A percentile compares a stretch with the other conserved stretches of the same genome.
phyloP scores from a whole-genome alignment of 2,888 invertebrate genomes.

The Nemapogon koenigi region DNA sequence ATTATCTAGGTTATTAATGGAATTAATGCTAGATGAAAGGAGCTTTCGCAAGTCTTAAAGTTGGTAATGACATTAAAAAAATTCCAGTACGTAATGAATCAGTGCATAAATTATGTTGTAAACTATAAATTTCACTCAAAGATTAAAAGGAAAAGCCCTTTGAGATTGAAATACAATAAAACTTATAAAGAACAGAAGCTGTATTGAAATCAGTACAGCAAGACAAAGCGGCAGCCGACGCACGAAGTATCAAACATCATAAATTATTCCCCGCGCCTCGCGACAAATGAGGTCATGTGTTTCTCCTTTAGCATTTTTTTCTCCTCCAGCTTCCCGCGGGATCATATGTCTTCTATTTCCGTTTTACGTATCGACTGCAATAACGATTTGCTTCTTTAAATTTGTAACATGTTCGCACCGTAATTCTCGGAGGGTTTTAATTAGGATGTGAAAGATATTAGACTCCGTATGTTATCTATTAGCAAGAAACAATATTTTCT shows the following conservation, averaged over 20 bases:
- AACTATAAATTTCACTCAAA: too few species aligned
- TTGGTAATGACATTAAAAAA: too few species aligned
- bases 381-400: slow-evolving; percentile 58
- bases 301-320: slow-evolving; percentile 57
- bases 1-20: too few species aligned
- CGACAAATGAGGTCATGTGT: slow-evolving; percentile 65
- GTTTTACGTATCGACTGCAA: slow-evolving; percentile 41
- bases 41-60: too few species aligned
- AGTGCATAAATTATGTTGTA: too few species aligned
- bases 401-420: slow-evolving; percentile 60
- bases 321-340: slow-evolving; percentile 50
- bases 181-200: slow-evolving; percentile 25
- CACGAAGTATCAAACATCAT: slow-evolving; percentile 55
- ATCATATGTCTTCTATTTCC: slow-evolving; percentile 64
- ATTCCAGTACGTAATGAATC: too few species aligned
- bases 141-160: slow-evolving; percentile 7
- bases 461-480: too few species aligned
- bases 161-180: slow-evolving; percentile 9
- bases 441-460: slow-evolving; percentile 6
- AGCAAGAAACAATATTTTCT: too few species aligned
- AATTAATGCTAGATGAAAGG: too few species aligned
- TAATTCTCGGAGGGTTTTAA: slow-evolving; percentile 32
- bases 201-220: slow-evolving; percentile 42
- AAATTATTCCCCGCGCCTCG: slow-evolving; percentile 54
- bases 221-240: slow-evolving; percentile 45